Evolutionary conservation across 2,113 vertebrate genomes (phyloP).

Genomic region (Petaurus breviceps): DNA sequence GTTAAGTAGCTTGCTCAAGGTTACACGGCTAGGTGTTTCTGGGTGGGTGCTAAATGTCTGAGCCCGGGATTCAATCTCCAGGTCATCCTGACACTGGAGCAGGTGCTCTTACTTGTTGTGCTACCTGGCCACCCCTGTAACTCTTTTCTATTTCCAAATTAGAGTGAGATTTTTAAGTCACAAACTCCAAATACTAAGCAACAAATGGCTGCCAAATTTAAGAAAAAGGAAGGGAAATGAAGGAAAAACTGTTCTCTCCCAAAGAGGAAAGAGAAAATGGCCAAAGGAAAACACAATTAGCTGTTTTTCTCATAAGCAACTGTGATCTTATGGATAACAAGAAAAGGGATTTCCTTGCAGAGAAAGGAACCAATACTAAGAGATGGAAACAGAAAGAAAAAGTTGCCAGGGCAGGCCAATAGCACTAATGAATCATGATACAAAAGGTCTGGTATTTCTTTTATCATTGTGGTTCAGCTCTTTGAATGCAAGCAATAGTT

Average conservation of each 20-base stretch:
- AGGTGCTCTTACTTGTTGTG: too few relatives aligned
- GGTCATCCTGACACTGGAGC: too few relatives aligned
- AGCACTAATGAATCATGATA: background rate
- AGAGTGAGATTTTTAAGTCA: background rate
- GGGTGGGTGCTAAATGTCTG: too few relatives aligned
- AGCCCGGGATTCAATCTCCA: too few relatives aligned
- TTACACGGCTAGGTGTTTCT: too few relatives aligned
- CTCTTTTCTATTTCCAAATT: constrained; percentile 34
- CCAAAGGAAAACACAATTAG: background rate
- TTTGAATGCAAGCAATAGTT: too few relatives aligned
- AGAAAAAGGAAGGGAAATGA: background rate
- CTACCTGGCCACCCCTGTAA: too few relatives aligned
- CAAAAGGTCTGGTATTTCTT: background rate
- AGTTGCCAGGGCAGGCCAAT: background rate
- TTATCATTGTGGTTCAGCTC: background rate
- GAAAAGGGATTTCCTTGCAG: background rate
- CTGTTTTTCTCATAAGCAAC: background rate
- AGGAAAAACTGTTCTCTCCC: background rate
- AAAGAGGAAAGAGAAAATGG: background rate
- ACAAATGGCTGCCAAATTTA: background rate
- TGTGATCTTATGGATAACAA: background rate
- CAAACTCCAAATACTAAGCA: constrained; percentile 18
- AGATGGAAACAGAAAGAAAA: background rate
- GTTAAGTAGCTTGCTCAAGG: too few relatives aligned
- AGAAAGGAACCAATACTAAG: background rate